Conservation (phyloP, 2,888 invertebrate genomes). For the Nowickia ferox region DNA sequence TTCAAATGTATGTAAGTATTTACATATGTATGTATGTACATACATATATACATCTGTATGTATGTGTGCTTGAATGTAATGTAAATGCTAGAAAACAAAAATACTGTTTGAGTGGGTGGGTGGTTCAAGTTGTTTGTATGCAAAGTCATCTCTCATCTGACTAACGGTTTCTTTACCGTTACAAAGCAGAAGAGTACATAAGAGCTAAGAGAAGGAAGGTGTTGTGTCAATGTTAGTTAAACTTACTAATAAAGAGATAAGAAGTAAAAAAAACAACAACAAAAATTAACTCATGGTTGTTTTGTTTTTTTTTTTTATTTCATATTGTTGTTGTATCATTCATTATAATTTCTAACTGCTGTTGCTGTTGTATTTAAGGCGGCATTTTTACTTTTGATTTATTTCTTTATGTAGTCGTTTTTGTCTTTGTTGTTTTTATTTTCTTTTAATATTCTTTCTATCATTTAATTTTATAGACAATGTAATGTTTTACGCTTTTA, state of each 20-base stretch:
- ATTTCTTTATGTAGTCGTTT: constrained; percentile 46
- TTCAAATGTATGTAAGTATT: neutral
- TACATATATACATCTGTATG: neutral
- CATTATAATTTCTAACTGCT: constrained; percentile 42
- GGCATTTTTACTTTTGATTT: constrained; percentile 68
- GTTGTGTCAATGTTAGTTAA: constrained; percentile 57
- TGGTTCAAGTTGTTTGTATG: constrained; percentile 48
- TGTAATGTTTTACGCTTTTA: constrained; percentile 54
- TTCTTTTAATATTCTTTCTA: constrained; percentile 42
- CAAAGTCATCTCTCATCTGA: constrained; percentile 24
- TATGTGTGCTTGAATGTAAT: neutral
- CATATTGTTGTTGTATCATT: constrained; percentile 38
- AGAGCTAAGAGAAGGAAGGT: constrained; percentile 6
- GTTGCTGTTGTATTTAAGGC: constrained; percentile 55
- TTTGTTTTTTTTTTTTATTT: constrained; percentile 51
- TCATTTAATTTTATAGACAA: constrained; percentile 57
- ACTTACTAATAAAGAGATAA: constrained; percentile 63
- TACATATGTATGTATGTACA: neutral
- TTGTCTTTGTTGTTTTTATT: constrained; percentile 18
- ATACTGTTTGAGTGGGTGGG: constrained; percentile 58
- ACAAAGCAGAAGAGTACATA: neutral
- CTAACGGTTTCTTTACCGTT: constrained; percentile 30
- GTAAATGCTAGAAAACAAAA: constrained; percentile 13
- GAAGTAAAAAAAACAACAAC: constrained; percentile 20
- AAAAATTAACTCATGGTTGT: neutral